Percentiles rank a stretch among this genome's conserved stretches.
phyloP scores from a whole-genome alignment of 2,888 invertebrate genomes.

The Ypsolopha scabrella region DNA sequence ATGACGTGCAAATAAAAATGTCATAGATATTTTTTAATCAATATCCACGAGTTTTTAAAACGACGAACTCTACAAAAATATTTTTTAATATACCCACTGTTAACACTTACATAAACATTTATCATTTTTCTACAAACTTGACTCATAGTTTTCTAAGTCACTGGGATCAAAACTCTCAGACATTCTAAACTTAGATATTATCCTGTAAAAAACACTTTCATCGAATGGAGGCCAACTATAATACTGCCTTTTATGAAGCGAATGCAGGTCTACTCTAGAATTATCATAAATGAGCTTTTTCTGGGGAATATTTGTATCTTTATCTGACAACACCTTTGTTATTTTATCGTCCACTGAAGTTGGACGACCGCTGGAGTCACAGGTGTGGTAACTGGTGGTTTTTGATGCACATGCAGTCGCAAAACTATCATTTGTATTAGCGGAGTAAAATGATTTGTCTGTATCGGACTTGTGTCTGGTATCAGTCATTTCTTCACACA shows the following conservation, averaged over 20 bases:
- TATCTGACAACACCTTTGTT: neutral
- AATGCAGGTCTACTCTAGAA: constrained; percentile 19
- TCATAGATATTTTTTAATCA: no score
- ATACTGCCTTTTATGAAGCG: constrained; percentile 20
- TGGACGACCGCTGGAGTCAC: constrained; percentile 13
- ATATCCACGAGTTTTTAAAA: no score
- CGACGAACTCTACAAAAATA: no score
- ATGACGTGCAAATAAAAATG: no score
- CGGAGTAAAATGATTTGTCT: neutral
- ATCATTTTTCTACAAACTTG: constrained; percentile 8
- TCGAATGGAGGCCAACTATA: constrained; percentile 58
- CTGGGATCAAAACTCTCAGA: constrained; percentile 57
- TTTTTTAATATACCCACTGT: no score
- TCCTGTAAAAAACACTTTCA: constrained; percentile 45
- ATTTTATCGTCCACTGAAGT: constrained; percentile 6
- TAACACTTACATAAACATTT: neutral
- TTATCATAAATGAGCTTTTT: constrained; percentile 29
- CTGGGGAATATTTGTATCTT: constrained; percentile 9
- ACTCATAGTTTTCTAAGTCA: constrained; percentile 23
- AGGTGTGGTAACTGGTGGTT: constrained; percentile 21
- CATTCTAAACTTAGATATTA: constrained; percentile 53
- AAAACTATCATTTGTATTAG: constrained; percentile 13
- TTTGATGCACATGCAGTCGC: constrained; percentile 19
- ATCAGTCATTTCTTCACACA: constrained; percentile 11
- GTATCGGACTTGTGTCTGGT: constrained; percentile 8